phyloP scores from a whole-genome alignment of 2,113 vertebrate genomes.

The Oncorhynchus tshawytscha region DNA sequence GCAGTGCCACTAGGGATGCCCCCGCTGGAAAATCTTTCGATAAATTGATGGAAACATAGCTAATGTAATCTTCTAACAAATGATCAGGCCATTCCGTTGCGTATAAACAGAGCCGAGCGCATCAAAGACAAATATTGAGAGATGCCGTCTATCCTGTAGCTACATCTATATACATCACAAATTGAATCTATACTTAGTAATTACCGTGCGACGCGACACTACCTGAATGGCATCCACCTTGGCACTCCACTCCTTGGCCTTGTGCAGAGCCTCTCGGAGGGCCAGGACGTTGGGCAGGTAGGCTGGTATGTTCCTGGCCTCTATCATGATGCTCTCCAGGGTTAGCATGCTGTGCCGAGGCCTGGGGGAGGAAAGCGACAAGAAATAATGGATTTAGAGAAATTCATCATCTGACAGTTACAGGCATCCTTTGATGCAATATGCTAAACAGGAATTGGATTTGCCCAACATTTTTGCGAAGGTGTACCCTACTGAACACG shows the following conservation, averaged over 20 bases:
- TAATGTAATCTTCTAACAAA: too few species aligned
- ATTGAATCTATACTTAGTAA: neutral
- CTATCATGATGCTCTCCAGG: slow-evolving; percentile 90
- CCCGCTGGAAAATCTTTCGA: too few species aligned
- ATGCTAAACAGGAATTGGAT: neutral
- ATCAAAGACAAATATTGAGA: too few species aligned
- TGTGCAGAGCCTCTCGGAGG: slow-evolving; percentile 90
- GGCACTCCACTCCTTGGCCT: slow-evolving; percentile 92
- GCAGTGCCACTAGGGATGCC: too few species aligned
- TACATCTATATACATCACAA: too few species aligned
- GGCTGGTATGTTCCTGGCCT: slow-evolving; percentile 95
- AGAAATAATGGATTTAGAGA: neutral
- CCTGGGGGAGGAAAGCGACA: slow-evolving; percentile 59
- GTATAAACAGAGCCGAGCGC: too few species aligned
- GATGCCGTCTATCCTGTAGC: too few species aligned
- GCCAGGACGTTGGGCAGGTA: slow-evolving; percentile 93
- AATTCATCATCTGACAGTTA: too few species aligned
- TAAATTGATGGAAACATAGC: too few species aligned
- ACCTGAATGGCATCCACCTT: slow-evolving; percentile 97
- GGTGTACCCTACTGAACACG: neutral
- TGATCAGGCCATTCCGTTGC: too few species aligned
- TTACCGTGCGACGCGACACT: slow-evolving; percentile 27
- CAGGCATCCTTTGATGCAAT: neutral
- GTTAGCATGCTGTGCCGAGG: slow-evolving; percentile 90
- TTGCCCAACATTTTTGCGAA: neutral